A percentile compares a stretch with the other conserved stretches of the same genome.
These are phyloP conservation scores for Datnioides undecimradiatus DNA, from an alignment of 2,113 vertebrate species.

Conservation along the genomic window DNA sequence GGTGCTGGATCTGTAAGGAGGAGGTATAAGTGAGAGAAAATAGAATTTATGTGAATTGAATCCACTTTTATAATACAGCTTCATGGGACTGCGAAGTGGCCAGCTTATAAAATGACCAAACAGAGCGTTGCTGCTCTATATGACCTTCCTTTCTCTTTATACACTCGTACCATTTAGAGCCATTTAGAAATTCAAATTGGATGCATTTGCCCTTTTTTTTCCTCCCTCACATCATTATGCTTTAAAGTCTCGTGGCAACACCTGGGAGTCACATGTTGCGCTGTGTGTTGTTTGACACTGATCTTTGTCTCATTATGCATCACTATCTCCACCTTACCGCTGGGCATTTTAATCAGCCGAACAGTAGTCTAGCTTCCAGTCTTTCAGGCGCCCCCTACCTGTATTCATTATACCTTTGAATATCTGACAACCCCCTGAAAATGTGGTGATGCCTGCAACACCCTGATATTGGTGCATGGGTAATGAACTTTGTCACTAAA, in stretches of 20 bases:
- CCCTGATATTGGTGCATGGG: background rate
- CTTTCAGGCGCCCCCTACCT: background rate
- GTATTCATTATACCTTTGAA: slow-evolving; percentile 26
- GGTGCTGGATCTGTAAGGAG: background rate
- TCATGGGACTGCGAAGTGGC: background rate
- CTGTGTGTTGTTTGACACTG: slow-evolving; percentile 42
- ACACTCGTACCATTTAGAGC: background rate
- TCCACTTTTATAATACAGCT: slow-evolving; percentile 12
- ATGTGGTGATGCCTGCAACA: background rate
- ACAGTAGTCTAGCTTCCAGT: slow-evolving; percentile 8
- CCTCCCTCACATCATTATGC: slow-evolving; percentile 22
- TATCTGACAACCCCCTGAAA: background rate
- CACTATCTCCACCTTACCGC: slow-evolving; percentile 17
- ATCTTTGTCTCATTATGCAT: slow-evolving; percentile 56
- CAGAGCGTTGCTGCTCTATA: background rate
- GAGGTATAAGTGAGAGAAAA: background rate
- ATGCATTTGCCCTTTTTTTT: slow-evolving; percentile 19
- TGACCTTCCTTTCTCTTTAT: background rate
- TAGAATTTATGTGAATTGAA: background rate
- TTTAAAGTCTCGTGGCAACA: slow-evolving; percentile 21
- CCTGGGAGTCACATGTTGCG: slow-evolving; percentile 15
- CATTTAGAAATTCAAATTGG: slow-evolving; percentile 34
- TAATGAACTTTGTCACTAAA: slow-evolving; percentile 14
- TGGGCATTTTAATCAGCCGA: slow-evolving; percentile 52
- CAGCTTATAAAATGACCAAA: slow-evolving; percentile 28